phyloP scores from a whole-genome alignment of 2,113 vertebrate genomes.

The Oncorhynchus keta region DNA sequence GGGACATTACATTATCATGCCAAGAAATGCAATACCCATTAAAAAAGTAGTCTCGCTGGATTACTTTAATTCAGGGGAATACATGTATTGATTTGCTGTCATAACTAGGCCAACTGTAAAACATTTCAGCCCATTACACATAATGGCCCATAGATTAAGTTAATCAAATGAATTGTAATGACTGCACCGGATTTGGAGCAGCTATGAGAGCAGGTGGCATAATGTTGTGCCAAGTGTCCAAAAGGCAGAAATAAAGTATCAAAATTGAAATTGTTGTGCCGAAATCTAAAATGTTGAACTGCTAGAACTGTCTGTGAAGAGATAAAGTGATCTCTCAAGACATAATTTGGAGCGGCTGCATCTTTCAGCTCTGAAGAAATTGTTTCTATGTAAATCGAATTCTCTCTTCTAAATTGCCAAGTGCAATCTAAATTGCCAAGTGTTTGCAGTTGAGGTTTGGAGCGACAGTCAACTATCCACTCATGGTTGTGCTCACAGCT shows the following conservation, averaged over 20 bases:
- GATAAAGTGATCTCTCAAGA: not conserved
- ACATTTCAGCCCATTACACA: conserved; percentile 44
- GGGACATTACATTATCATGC: not conserved
- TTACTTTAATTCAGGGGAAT: conserved; percentile 29
- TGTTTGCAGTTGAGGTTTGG: conserved; percentile 40
- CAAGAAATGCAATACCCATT: conserved; percentile 13
- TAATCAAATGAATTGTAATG: conserved; percentile 46
- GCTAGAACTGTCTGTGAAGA: conserved; percentile 26
- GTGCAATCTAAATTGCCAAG: conserved; percentile 18
- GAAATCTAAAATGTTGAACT: conserved; percentile 26
- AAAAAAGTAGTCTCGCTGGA: not conserved
- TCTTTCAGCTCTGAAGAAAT: conserved; percentile 5
- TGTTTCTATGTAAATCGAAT: not conserved
- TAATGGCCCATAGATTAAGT: conserved; percentile 49
- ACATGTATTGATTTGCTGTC: conserved; percentile 61
- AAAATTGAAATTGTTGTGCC: conserved; percentile 16
- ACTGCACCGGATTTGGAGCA: conserved; percentile 18
- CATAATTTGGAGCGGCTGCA: not conserved
- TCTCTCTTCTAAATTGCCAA: conserved; percentile 10
- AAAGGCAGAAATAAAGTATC: no score
- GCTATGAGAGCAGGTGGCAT: not conserved
- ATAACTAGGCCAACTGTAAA: conserved; percentile 16
- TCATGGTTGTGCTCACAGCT: conserved; percentile 26
- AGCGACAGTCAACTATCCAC: conserved; percentile 21
- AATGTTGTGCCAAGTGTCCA: no score